These are phyloP conservation scores for Falco berigora DNA, from an alignment of 2,797 vertebrate genomes.

Conservation along the genomic window DNA sequence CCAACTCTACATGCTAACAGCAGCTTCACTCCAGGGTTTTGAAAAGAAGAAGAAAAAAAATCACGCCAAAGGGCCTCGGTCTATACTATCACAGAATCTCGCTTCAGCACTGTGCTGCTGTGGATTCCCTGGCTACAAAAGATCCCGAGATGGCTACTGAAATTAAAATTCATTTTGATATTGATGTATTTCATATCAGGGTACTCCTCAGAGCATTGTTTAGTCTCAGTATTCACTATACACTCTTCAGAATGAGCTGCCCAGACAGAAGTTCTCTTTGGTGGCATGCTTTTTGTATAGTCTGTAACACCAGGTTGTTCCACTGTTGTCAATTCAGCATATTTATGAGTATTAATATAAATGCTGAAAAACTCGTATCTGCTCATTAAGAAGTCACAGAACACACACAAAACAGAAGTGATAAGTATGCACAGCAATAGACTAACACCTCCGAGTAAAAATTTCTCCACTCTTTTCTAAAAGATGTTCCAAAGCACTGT, in stretches of 20 bases:
- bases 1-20: background rate
- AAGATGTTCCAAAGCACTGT: background rate
- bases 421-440: background rate
- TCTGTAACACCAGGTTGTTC: background rate
- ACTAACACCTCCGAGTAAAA: background rate
- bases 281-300: background rate
- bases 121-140: background rate
- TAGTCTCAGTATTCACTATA: background rate
- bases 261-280: background rate
- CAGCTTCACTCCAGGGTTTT: background rate
- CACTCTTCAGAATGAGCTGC: background rate
- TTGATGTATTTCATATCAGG: background rate
- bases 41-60: background rate
- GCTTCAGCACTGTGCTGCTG: background rate
- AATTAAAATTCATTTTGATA: background rate
- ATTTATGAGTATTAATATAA: background rate
- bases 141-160: background rate
- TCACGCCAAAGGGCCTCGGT: background rate
- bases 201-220: background rate
- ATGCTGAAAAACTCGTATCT: background rate
- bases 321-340: background rate
- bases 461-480: background rate
- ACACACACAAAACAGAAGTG: background rate
- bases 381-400: background rate
- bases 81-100: background rate